Base-by-base conservation (phyloP, 2,113 vertebrate species). In the Lepisosteus osseus region DNA sequence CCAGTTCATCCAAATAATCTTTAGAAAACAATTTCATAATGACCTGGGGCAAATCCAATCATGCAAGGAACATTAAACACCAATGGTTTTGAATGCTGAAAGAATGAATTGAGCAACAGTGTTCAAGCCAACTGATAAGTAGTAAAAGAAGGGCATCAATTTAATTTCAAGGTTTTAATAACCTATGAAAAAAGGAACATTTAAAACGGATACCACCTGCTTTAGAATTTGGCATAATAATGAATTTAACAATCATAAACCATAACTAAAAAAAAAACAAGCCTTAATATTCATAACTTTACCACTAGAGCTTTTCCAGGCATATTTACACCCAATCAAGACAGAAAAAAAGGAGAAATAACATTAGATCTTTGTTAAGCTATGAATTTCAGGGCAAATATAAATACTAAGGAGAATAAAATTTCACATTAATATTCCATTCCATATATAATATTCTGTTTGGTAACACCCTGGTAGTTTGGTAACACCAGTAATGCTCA, bases 211-310 rank as follows among this genome's bases (percentile, higher is more conserved):
- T 74, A 80, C 59, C 72, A 71, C 67, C 73, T 71, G 78, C 55
- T 80, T 80, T 82, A 78, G 78, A 80, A 79, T 80, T 78, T 82
- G 74, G 74, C 72, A 62, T 68, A 74, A 78, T 79, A 80, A 78
- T 82, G 82, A 84, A 78, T 56, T 75, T 54, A 77, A 78, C 66
- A 74, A 67, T 59, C 75, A 17, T 65, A 65, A 70, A 68, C 42
- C 13, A 56, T 44, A 12, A 7, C 43, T n/a, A 9, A 1, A 29
- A 29, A 29, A 29, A 68, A 54, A 40, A 54, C 13, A 54, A 57
- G 59, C 65, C 64, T 65, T 74, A 73, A 68, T 71, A 71, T 43
- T 8, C 29, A 29, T 29, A 29, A 29, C 29, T 29, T 29, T 29
- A 29, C 29, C 29, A 29, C 29, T 29, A 29, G 29, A 29, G 29